phyloP scores from a whole-genome alignment of 2,113 vertebrate species.

The Xenus cinereus region DNA sequence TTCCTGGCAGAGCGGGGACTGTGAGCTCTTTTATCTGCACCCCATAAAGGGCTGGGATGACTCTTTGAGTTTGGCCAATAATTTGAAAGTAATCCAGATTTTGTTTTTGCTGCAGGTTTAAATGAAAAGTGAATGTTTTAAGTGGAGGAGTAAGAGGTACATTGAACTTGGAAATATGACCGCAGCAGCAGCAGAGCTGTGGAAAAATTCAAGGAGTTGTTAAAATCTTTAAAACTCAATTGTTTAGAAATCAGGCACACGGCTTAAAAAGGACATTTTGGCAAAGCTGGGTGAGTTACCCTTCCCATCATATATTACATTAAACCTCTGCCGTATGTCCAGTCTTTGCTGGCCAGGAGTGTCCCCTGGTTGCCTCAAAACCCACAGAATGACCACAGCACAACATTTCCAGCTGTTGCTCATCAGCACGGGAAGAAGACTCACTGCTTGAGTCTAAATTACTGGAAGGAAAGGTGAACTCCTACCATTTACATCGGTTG shows the following conservation, averaged over 20 bases:
- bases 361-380: not conserved
- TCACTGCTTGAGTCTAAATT: not conserved
- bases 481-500: not conserved
- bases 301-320: not conserved
- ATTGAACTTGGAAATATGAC: slow-evolving; percentile 48
- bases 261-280: slow-evolving; percentile 12
- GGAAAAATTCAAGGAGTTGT: slow-evolving; percentile 55
- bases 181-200: slow-evolving; percentile 14
- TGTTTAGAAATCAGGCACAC: slow-evolving; percentile 42
- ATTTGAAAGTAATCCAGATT: slow-evolving; percentile 57
- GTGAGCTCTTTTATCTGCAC: slow-evolving; percentile 54
- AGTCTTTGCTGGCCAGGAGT: not conserved
- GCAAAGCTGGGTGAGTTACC: not conserved
- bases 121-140: slow-evolving; percentile 56
- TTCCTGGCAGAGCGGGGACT: slow-evolving; percentile 11
- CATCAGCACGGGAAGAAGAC: not conserved
- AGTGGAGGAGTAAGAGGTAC: slow-evolving; percentile 27
- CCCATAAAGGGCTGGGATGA: slow-evolving; percentile 57
- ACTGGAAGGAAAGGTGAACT: not conserved
- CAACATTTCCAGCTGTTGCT: not conserved
- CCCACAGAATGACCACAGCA: not conserved
- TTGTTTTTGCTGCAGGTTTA: slow-evolving; percentile 58
- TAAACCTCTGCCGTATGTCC: not conserved
- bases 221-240: slow-evolving; percentile 46
- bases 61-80: slow-evolving; percentile 57